Percentiles rank a stretch among this genome's conserved stretches.
These are phyloP conservation scores for Loripinus fragilis DNA, from an alignment of 2,888 invertebrate genomes.

Conservation along the genomic window DNA sequence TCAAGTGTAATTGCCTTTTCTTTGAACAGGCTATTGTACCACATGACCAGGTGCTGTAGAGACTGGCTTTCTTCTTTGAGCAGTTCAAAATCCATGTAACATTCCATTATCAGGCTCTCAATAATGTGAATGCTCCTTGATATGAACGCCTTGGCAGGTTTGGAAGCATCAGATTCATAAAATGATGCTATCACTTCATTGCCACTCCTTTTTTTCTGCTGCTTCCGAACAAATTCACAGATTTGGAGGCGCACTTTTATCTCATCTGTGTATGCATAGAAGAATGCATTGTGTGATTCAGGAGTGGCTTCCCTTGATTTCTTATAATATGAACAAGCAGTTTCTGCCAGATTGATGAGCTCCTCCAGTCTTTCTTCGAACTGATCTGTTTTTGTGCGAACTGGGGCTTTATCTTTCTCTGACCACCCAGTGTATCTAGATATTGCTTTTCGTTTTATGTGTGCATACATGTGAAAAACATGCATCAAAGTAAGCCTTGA, in stretches of 20 bases:
- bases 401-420: constrained; percentile 35
- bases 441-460: constrained; percentile 52
- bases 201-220: constrained; percentile 20
- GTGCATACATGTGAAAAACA: constrained; percentile 69
- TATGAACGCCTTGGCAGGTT: constrained; percentile 44
- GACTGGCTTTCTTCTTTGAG: constrained; percentile 34
- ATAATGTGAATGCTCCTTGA: constrained; percentile 51
- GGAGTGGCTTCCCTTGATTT: constrained; percentile 56
- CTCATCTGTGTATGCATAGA: constrained; percentile 60
- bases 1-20: neutral
- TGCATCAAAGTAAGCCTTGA: constrained; percentile 57
- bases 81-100: constrained; percentile 54
- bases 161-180: constrained; percentile 28
- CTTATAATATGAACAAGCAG: constrained; percentile 56
- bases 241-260: constrained; percentile 59
- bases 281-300: constrained; percentile 37
- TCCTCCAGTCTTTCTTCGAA: constrained; percentile 38
- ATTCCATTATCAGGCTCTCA: constrained; percentile 60
- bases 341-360: constrained; percentile 42
- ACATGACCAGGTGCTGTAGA: constrained; percentile 37
- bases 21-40: constrained; percentile 60
- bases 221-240: constrained; percentile 56
- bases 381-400: constrained; percentile 6
- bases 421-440: constrained; percentile 43
- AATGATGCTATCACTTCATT: constrained; percentile 1